These are phyloP conservation scores for Centroberyx gerrardi DNA, from an alignment of 2,797 vertebrate genomes.

Conservation along the genomic window DNA sequence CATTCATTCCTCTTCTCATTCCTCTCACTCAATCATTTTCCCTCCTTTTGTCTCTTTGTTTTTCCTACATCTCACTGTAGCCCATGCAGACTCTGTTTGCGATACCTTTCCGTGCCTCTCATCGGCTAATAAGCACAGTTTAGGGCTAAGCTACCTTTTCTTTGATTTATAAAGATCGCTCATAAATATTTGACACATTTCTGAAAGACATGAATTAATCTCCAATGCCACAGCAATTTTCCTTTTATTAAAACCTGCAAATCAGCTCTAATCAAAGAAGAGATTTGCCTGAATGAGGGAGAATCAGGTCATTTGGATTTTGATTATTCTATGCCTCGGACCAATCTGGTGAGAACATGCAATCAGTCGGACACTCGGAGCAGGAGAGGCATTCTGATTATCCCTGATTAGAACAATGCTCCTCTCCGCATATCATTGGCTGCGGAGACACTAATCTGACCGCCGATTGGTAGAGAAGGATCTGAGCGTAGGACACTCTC, in stretches of 20 bases:
- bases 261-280: slow-evolving; percentile 53
- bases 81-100: not conserved
- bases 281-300: slow-evolving; percentile 35
- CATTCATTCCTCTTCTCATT: no score
- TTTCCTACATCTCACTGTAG: not conserved
- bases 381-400: slow-evolving; percentile 63
- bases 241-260: slow-evolving; percentile 18
- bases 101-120: no score
- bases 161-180: not conserved
- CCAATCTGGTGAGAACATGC: slow-evolving; percentile 37
- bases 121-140: not conserved
- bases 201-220: slow-evolving; percentile 10
- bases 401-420: slow-evolving; percentile 58
- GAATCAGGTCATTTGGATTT: slow-evolving; percentile 57
- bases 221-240: not conserved
- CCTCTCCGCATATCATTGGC: slow-evolving; percentile 49
- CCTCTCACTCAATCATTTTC: no score
- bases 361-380: slow-evolving; percentile 61
- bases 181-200: not conserved
- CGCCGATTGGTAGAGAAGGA: slow-evolving; percentile 47
- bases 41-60: no score
- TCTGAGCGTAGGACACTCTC: slow-evolving; percentile 15
- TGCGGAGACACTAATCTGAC: slow-evolving; percentile 46
- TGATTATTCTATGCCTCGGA: slow-evolving; percentile 55
- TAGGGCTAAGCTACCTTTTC: not conserved